A percentile compares a stretch with the other conserved stretches of the same genome.
Conservation (phyloP, 1,140 invertebrate species). For the Ptiloglossa arizonensis region DNA sequence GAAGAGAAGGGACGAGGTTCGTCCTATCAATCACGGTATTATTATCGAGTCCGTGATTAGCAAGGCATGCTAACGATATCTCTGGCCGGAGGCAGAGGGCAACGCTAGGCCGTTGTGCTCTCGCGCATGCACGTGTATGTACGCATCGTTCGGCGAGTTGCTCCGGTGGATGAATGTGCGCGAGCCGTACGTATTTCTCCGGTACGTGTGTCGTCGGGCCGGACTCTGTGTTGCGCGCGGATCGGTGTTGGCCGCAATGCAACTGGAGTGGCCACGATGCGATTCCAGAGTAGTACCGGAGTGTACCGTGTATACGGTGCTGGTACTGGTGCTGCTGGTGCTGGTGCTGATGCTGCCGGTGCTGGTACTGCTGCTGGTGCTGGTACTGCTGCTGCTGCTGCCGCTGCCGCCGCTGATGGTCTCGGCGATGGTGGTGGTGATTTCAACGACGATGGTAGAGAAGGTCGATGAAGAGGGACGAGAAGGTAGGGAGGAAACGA, state of each 20-base stretch:
- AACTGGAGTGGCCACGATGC: slow-evolving; percentile 74
- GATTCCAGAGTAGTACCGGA: slow-evolving; percentile 66
- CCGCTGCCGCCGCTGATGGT: slow-evolving; percentile 35
- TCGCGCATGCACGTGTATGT: slow-evolving; percentile 54
- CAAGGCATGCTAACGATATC: slow-evolving; percentile 82
- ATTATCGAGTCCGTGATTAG: slow-evolving; percentile 82
- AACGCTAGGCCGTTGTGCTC: slow-evolving; percentile 65
- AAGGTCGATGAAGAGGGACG: slow-evolving; percentile 49
- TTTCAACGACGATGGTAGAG: slow-evolving; percentile 74
- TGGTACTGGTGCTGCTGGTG: slow-evolving; percentile 34
- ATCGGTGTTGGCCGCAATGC: slow-evolving; percentile 70
- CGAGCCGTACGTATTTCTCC: slow-evolving; percentile 40
- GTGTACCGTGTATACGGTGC: slow-evolving; percentile 66
- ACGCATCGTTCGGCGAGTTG: slow-evolving; percentile 53
- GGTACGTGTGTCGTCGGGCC: slow-evolving; percentile 13
- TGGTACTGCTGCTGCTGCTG: slow-evolving; percentile 35
- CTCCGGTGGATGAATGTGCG: slow-evolving; percentile 54
- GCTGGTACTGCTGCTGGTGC: slow-evolving; percentile 23
- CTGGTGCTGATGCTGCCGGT: slow-evolving; percentile 13
- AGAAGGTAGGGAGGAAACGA: background rate
- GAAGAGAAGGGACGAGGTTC: slow-evolving; percentile 70
- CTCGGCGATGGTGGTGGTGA: slow-evolving; percentile 69
- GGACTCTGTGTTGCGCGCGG: slow-evolving; percentile 41
- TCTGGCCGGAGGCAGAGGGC: slow-evolving; percentile 77
- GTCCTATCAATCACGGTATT: slow-evolving; percentile 82